Percentiles rank a stretch among this genome's conserved stretches.
These are phyloP conservation scores for Botia kubotai DNA, from an alignment of 2,797 vertebrate species.

Conservation along the genomic window DNA sequence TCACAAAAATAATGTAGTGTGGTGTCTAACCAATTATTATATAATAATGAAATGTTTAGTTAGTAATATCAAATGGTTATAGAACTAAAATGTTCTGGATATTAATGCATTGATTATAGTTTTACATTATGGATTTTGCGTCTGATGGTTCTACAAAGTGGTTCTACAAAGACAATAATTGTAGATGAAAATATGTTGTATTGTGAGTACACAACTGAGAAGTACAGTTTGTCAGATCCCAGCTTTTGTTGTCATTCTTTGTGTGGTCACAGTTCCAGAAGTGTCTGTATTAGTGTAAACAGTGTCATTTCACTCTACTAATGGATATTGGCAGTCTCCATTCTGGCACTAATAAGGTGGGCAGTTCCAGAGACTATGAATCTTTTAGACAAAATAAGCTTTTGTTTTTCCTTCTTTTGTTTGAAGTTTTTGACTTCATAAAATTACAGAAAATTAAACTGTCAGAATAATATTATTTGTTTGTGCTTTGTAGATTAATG, in stretches of 20 bases:
- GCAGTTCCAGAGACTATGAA: constrained; percentile 14
- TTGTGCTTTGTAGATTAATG: background rate
- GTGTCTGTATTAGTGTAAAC: constrained; percentile 29
- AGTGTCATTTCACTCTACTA: constrained; percentile 27
- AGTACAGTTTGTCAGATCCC: background rate
- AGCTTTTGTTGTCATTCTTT: background rate
- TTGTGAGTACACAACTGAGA: background rate
- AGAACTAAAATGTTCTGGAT: background rate
- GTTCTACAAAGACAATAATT: constrained; percentile 9
- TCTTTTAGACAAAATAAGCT: constrained; percentile 14
- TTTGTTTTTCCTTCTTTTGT: constrained; percentile 3
- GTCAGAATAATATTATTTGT: constrained; percentile 34
- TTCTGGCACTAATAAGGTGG: constrained; percentile 4
- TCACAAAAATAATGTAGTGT: no score
- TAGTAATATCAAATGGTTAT: no score
- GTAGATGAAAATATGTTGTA: background rate
- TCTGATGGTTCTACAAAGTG: background rate
- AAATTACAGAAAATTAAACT: background rate
- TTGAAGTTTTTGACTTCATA: background rate
- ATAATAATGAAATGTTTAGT: no score
- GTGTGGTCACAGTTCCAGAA: constrained; percentile 8
- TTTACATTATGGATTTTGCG: background rate
- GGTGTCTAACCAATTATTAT: no score
- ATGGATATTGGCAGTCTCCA: constrained; percentile 34
- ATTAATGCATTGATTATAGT: background rate